A percentile compares a stretch with the other conserved stretches of the same genome.
Evolutionary conservation across 1,140 invertebrate species (phyloP).

Genomic region (honey bee (Apis mellifera)): DNA sequence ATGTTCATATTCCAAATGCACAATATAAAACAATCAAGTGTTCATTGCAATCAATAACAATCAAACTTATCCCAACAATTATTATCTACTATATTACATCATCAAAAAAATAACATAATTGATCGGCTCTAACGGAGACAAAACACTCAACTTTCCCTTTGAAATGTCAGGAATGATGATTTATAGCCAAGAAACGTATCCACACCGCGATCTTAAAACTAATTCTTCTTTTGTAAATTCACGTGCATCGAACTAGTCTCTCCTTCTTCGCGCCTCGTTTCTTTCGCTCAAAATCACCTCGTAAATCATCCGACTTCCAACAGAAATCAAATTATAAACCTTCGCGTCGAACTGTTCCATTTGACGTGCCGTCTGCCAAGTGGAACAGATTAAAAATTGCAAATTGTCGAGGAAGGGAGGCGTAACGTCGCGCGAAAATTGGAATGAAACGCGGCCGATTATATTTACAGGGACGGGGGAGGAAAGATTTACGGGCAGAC

Average conservation of each 20-base stretch:
- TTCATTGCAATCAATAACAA: not conserved
- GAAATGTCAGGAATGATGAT: no score
- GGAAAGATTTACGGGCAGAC: constrained; percentile 4
- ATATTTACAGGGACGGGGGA: not conserved
- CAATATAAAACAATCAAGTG: not conserved
- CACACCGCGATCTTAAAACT: no score
- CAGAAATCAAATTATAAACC: constrained; percentile 10
- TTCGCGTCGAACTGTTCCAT: not conserved
- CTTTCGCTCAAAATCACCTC: not conserved
- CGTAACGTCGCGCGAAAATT: not conserved
- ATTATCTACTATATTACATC: no score
- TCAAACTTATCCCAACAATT: no score
- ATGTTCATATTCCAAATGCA: no score
- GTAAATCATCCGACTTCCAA: not conserved
- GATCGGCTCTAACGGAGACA: no score
- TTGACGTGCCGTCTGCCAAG: no score
- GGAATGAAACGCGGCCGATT: not conserved
- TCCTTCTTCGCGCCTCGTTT: not conserved
- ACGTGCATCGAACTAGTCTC: not conserved
- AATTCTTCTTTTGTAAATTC: no score
- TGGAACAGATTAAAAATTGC: constrained; percentile 3
- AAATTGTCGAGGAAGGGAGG: not conserved
- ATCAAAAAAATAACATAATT: no score
- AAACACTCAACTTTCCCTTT: no score
- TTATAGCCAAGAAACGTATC: no score